phyloP scores from a whole-genome alignment of 1,140 invertebrate species.

The Drosophila sechellia region DNA sequence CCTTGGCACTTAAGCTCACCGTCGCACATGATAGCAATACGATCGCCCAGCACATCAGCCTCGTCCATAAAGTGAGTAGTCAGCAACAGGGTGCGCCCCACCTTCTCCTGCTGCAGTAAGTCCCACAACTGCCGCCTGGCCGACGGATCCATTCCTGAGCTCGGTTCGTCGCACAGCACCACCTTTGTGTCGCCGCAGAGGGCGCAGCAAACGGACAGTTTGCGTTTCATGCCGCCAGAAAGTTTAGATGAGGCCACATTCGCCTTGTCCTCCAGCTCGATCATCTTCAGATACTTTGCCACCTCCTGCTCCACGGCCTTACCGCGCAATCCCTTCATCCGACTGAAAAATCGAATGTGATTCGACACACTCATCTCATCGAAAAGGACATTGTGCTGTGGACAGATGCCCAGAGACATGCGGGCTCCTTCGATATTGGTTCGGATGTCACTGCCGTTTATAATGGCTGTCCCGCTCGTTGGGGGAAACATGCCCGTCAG shows the following conservation, averaged over 20 bases:
- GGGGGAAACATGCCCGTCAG: slow-evolving; percentile 90
- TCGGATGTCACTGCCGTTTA: slow-evolving; percentile 89
- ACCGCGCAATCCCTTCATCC: slow-evolving; percentile 88
- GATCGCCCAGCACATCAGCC: slow-evolving; percentile 96
- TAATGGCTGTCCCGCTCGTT: slow-evolving; percentile 88
- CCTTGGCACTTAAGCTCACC: slow-evolving; percentile 94
- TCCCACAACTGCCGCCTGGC: slow-evolving; percentile 96
- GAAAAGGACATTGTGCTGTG: slow-evolving; percentile 98
- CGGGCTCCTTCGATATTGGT: slow-evolving; percentile 87
- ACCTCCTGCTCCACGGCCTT: slow-evolving; percentile 87
- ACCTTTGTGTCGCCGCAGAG: slow-evolving; percentile 89
- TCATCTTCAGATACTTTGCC: slow-evolving; percentile 88
- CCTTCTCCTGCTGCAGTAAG: slow-evolving; percentile 87
- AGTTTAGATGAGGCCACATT: slow-evolving; percentile 87
- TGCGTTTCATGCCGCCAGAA: slow-evolving; percentile 94
- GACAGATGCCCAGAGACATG: slow-evolving; percentile 93
- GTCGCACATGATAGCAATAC: slow-evolving; percentile 95
- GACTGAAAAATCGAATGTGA: slow-evolving; percentile 94
- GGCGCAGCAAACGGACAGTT: slow-evolving; percentile 90
- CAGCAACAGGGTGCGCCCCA: slow-evolving; percentile 91
- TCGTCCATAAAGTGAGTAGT: slow-evolving; percentile 99
- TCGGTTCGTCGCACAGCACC: slow-evolving; percentile 97
- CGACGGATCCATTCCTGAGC: slow-evolving; percentile 97
- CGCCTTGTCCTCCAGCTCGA: slow-evolving; percentile 87
- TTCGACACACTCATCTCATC: slow-evolving; percentile 95